Evolutionary conservation across 2,113 vertebrate genomes (phyloP).

Genomic region (Scophthalmus maximus): DNA sequence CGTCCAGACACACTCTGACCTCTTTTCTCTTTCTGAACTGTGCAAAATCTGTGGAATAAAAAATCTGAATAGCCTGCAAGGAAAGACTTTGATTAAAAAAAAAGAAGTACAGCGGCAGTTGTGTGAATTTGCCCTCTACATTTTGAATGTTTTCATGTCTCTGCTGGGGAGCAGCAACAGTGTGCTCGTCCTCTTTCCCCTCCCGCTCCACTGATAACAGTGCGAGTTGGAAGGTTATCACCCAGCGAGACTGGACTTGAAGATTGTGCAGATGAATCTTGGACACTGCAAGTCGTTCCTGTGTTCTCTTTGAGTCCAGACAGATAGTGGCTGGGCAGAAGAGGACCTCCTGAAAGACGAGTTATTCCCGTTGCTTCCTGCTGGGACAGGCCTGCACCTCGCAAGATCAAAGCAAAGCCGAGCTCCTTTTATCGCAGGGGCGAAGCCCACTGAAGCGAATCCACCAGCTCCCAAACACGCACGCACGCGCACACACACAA

Average conservation of each 20-base stretch:
- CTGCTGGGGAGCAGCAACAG: neutral
- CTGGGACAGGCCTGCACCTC: slow-evolving; percentile 19
- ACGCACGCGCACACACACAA: slow-evolving; percentile 19
- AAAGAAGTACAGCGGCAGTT: neutral
- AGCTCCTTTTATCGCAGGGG: neutral
- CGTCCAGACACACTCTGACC: slow-evolving; percentile 8
- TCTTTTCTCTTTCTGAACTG: neutral
- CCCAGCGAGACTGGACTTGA: slow-evolving; percentile 14
- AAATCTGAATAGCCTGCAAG: neutral
- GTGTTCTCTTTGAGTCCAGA: slow-evolving; percentile 29
- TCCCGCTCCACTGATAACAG: slow-evolving; percentile 32
- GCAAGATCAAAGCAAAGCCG: slow-evolving; percentile 38
- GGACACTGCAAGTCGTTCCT: slow-evolving; percentile 6
- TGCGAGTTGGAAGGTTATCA: slow-evolving; percentile 20
- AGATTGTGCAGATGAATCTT: neutral
- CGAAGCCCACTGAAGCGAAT: slow-evolving; percentile 22
- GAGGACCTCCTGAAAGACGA: slow-evolving; percentile 10
- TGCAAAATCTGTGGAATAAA: neutral
- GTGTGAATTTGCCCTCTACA: neutral
- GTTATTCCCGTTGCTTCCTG: slow-evolving; percentile 34
- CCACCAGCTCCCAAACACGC: slow-evolving; percentile 12
- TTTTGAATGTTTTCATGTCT: neutral
- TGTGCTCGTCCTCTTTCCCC: neutral
- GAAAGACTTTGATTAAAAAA: neutral
- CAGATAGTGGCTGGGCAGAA: slow-evolving; percentile 36